Base-by-base conservation (phyloP, 2,113 vertebrate genomes). In the Takifugu bimaculatus region DNA sequence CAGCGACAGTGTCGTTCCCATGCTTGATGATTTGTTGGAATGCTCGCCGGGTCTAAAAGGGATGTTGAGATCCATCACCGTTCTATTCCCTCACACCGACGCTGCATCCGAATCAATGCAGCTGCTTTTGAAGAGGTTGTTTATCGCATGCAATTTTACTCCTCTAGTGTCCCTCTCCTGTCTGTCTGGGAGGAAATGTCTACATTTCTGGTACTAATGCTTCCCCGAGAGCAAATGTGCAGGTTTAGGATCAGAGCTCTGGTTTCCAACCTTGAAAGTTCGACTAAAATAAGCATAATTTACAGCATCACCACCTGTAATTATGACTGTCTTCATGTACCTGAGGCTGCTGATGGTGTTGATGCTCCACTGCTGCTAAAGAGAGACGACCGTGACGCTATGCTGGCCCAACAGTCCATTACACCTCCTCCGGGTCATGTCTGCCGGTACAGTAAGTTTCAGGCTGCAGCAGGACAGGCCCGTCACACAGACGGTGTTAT, bases 81-180 rank as follows among this genome's bases (percentile, higher is more conserved):
- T 70, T 79, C 47, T 55, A 60, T 85, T 75, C 61, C 49, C n/a
- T 81, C 45, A 72, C 56, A 64, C 57, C 75, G 75, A 63, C 9
- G 39, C 63, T 81, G 35, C 9, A 63, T 81, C 65, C 59, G 67
- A 70, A 82, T 87, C 84, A 82, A 77, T 82, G 79, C 60, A 70
- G 62, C 57, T 5, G 42, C 13, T 57, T 78, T 63, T 70, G 54
- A 84, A 72, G 59, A 64, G 54, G 54, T 79, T 79, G 71, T 86
- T 88, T 74, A 87, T 86, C 84, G 83, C 76, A 70, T 32, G 73
- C 77, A 82, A 79, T 83, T 85, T 85, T 66, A 70, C 73, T 79
- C 71, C 70, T 75, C 58, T 20, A 20, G 72, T 43, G 74, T 54
- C 57, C 65, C 58, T 70, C 52, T 60, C 50, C 28, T 3, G 27